Percentiles rank a stretch among this genome's conserved stretches.
Evolutionary conservation across 2,888 invertebrate genomes (phyloP).

Genomic region (Zygothrica quintamaculata): DNA sequence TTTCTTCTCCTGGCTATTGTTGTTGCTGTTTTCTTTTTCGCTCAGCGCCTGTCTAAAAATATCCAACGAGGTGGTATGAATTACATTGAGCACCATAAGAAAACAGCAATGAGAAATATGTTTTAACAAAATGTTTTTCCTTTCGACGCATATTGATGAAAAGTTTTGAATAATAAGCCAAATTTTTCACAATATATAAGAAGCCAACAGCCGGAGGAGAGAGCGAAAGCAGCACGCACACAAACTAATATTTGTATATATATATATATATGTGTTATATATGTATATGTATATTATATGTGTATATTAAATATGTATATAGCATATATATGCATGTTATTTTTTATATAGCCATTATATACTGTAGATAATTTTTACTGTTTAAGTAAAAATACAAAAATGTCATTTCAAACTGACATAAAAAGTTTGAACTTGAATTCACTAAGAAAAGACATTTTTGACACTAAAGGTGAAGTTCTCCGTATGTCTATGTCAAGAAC

Average conservation of each 20-base stretch:
- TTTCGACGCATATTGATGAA: conserved; percentile 73
- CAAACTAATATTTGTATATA: too few relatives aligned
- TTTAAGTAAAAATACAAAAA: conserved; percentile 37
- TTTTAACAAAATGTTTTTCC: conserved; percentile 54
- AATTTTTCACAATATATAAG: conserved; percentile 49
- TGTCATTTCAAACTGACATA: conserved; percentile 38
- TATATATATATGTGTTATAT: conserved; percentile 10
- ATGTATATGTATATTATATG: conserved; percentile 9
- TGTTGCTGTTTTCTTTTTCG: conserved; percentile 38
- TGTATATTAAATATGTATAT: conserved; percentile 18
- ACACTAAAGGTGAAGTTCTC: conserved; percentile 50
- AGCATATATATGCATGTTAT: not conserved
- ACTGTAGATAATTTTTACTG: conserved; percentile 8
- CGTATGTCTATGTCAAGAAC: not conserved
- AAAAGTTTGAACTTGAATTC: conserved; percentile 75
- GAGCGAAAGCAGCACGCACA: conserved; percentile 12
- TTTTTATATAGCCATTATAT: conserved; percentile 19
- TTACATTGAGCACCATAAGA: conserved; percentile 64
- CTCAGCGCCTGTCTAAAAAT: conserved; percentile 66
- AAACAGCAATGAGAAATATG: conserved; percentile 57
- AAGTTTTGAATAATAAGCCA: conserved; percentile 72
- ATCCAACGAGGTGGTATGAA: conserved; percentile 68
- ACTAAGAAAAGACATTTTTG: conserved; percentile 45
- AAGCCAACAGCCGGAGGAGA: conserved; percentile 35
- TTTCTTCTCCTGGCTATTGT: conserved; percentile 28